Evolutionary conservation across 2,797 vertebrate species (phyloP).

Genomic region (Sebastiscus albofasciatus): DNA sequence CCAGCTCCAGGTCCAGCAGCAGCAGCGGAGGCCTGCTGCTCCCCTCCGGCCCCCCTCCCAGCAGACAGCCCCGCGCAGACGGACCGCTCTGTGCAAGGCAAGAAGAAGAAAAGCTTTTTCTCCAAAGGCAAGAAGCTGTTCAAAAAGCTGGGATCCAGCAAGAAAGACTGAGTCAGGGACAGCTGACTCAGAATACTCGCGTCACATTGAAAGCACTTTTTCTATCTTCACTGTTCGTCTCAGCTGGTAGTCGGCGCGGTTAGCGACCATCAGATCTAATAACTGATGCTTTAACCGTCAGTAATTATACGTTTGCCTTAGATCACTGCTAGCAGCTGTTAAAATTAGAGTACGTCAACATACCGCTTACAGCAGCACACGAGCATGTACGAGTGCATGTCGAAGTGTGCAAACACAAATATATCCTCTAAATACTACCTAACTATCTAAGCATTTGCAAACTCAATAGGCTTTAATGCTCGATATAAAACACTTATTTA

Average conservation of each 20-base stretch:
- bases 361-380: constrained; percentile 29
- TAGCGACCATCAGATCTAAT: constrained; percentile 33
- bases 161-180: constrained; percentile 83
- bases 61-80: constrained; percentile 39
- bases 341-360: constrained; percentile 4
- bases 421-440: constrained; percentile 27
- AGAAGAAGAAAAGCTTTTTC: constrained; percentile 92
- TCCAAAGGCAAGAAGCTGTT: constrained; percentile 93
- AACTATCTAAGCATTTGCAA: constrained; percentile 39
- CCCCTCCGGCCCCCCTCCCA: constrained; percentile 28
- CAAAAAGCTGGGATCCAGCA: constrained; percentile 90
- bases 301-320: constrained; percentile 57
- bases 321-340: constrained; percentile 45
- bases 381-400: constrained; percentile 67
- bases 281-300: constrained; percentile 34
- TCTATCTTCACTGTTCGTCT: constrained; percentile 36
- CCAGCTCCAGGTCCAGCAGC: constrained; percentile 18
- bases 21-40: constrained; percentile 31
- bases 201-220: constrained; percentile 75
- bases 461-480: constrained; percentile 26
- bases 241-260: constrained; percentile 12
- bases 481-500: neutral
- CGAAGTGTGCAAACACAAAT: constrained; percentile 31
- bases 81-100: constrained; percentile 69
- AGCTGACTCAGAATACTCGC: neutral